phyloP scores from a whole-genome alignment of 2,113 vertebrate species.

The Petroica traversi region DNA sequence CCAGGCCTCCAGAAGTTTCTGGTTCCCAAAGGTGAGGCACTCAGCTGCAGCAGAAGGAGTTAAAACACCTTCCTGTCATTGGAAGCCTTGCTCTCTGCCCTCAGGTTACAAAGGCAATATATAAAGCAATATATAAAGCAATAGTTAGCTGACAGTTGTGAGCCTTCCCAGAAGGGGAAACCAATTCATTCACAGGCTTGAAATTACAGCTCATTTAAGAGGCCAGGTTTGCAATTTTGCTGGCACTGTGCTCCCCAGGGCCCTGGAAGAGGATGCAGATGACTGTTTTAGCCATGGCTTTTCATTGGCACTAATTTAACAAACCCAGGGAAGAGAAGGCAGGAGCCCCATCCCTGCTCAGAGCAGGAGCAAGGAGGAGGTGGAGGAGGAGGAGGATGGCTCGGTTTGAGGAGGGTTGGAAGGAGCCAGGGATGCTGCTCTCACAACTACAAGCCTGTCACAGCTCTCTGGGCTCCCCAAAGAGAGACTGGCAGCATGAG shows the following conservation, averaged over 20 bases:
- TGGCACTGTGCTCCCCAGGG: neutral
- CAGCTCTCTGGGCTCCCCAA: neutral
- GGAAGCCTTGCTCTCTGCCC: neutral
- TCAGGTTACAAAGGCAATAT: neutral
- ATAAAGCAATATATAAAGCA: conserved; percentile 22
- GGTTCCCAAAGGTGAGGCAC: neutral
- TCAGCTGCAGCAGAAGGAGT: neutral
- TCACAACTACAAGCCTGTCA: neutral
- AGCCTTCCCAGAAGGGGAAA: conserved; percentile 13
- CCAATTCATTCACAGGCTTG: neutral
- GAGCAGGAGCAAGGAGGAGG: neutral
- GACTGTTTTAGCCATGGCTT: neutral
- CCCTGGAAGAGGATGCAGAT: neutral
- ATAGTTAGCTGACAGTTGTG: neutral
- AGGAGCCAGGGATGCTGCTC: neutral
- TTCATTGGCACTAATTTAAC: neutral
- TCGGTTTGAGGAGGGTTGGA: neutral
- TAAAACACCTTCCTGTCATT: neutral
- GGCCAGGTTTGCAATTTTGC: neutral
- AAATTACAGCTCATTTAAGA: conserved; percentile 13
- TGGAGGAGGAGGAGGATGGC: neutral
- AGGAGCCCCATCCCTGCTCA: neutral
- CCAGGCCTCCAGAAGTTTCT: neutral
- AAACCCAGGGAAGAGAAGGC: neutral
- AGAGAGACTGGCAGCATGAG: neutral